Evolutionary conservation across 2,888 invertebrate species (phyloP).

Genomic region (Agonopterix arenella): DNA sequence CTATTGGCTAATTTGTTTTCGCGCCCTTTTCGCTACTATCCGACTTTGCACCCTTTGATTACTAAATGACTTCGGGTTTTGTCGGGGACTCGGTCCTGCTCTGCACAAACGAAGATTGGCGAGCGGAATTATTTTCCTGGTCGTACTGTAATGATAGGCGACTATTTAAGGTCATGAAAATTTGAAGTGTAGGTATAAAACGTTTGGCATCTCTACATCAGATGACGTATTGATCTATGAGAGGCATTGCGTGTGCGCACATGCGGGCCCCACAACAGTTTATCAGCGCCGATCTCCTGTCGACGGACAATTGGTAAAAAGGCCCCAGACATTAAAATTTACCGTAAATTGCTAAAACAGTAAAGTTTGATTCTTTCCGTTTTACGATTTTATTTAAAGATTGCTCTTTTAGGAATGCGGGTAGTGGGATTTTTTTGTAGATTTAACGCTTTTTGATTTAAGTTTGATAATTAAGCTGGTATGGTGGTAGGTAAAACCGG

Average conservation of each 20-base stretch:
- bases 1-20: too few relatives aligned
- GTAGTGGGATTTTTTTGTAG: slow-evolving; percentile 44
- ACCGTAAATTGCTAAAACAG: slow-evolving; percentile 70
- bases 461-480: too few relatives aligned
- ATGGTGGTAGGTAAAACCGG: background rate
- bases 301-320: slow-evolving; percentile 69
- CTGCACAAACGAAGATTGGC: too few relatives aligned
- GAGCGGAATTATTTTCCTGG: too few relatives aligned
- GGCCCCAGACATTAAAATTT: slow-evolving; percentile 54
- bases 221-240: slow-evolving; percentile 27
- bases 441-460: slow-evolving; percentile 28
- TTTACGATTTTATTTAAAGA: slow-evolving; percentile 64
- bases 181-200: too few relatives aligned
- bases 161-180: too few relatives aligned
- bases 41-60: too few relatives aligned
- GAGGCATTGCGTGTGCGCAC: slow-evolving; percentile 61
- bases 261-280: slow-evolving; percentile 58
- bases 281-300: slow-evolving; percentile 56
- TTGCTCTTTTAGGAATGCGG: slow-evolving; percentile 67
- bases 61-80: too few relatives aligned
- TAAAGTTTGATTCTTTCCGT: slow-evolving; percentile 46
- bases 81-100: too few relatives aligned
- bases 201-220: too few relatives aligned
- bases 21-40: too few relatives aligned
- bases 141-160: too few relatives aligned